phyloP scores from a whole-genome alignment of 1,140 invertebrate genomes.

The Pseudomyrmex pallidus region DNA sequence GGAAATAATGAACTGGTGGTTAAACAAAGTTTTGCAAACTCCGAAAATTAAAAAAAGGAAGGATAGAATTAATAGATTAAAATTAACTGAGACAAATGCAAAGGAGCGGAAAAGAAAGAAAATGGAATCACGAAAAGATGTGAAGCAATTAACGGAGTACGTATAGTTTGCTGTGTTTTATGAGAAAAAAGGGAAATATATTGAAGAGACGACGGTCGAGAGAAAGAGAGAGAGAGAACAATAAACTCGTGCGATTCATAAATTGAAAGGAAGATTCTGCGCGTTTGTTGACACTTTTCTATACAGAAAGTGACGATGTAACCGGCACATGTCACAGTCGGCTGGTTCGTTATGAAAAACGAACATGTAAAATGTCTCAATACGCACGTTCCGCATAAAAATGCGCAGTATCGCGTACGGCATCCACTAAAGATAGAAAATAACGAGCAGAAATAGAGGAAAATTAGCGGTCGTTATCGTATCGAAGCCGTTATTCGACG shows the following conservation, averaged over 20 bases:
- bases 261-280: too few relatives aligned
- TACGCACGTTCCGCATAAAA: background rate
- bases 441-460: background rate
- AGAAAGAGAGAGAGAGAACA: too few relatives aligned
- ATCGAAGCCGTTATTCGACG: background rate
- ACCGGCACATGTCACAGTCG: too few relatives aligned
- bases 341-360: too few relatives aligned
- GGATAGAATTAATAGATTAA: too few relatives aligned
- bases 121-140: background rate
- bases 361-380: background rate
- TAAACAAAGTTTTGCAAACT: background rate
- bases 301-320: too few relatives aligned
- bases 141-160: background rate
- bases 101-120: too few relatives aligned
- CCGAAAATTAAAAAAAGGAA: background rate
- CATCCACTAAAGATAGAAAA: background rate
- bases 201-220: too few relatives aligned
- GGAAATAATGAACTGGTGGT: background rate
- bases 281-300: too few relatives aligned
- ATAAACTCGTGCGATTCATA: too few relatives aligned
- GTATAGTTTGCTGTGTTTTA: too few relatives aligned
- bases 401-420: background rate
- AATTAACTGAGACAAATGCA: too few relatives aligned
- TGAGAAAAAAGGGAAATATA: background rate
- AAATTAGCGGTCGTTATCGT: conserved; percentile 13